These are phyloP conservation scores for Syrrhaptes paradoxus DNA, from an alignment of 2,113 vertebrate species.

Conservation along the genomic window DNA sequence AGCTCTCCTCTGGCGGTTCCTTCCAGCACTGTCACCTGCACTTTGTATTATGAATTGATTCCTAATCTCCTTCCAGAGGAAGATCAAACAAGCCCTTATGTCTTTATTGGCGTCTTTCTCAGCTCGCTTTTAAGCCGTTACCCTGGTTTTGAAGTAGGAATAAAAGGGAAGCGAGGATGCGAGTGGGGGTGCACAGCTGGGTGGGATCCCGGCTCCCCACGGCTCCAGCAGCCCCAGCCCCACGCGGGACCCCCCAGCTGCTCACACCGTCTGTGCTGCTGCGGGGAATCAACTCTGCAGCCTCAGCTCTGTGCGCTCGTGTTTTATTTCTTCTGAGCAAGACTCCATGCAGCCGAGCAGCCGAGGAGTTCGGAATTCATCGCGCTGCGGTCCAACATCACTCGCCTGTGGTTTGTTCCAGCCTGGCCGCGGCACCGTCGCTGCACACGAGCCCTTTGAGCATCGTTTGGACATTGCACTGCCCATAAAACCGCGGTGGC, in stretches of 20 bases:
- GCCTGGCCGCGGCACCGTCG: background rate
- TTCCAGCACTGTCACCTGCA: background rate
- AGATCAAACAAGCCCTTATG: slow-evolving; percentile 58
- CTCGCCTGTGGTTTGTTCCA: background rate
- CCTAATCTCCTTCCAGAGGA: slow-evolving; percentile 59
- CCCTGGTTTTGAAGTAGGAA: slow-evolving; percentile 21
- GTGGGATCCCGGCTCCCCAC: accelerated
- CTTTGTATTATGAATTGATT: slow-evolving; percentile 21
- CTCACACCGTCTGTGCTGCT: background rate
- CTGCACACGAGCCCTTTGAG: background rate
- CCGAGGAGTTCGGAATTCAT: background rate
- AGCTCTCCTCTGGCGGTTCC: background rate
- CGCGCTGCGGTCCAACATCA: background rate
- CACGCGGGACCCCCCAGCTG: background rate
- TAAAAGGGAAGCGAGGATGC: background rate
- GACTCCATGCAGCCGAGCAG: background rate
- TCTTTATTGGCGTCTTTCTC: slow-evolving; percentile 3
- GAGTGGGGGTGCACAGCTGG: background rate
- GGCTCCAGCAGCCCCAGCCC: background rate
- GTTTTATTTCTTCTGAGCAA: background rate
- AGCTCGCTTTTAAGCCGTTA: background rate
- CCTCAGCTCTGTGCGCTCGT: background rate
- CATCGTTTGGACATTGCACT: accelerated
- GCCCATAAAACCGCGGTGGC: background rate
- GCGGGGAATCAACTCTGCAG: accelerated